Evolutionary conservation across 2,113 vertebrate genomes (phyloP).

Genomic region (Scatophagus argus): DNA sequence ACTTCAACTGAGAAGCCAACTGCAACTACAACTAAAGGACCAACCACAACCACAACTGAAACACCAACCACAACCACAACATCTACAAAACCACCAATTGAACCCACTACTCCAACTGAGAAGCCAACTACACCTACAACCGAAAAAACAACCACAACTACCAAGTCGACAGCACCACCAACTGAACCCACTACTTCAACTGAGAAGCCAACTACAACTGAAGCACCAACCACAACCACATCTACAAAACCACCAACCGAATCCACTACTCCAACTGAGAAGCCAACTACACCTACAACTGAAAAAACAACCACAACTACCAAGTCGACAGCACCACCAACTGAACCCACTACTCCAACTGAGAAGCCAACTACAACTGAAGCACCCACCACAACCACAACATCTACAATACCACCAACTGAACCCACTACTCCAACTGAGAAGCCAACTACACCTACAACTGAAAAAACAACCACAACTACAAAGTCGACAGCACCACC

Average conservation of each 20-base stretch:
- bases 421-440: neutral
- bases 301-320: neutral
- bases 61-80: neutral
- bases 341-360: neutral
- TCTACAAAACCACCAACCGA: neutral
- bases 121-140: neutral
- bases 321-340: neutral
- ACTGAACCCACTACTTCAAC: neutral
- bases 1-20: neutral
- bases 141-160: neutral
- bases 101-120: neutral
- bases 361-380: neutral
- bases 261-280: neutral
- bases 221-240: neutral
- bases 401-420: neutral
- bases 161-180: neutral
- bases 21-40: constrained; percentile 10
- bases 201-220: neutral
- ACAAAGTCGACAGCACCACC: neutral
- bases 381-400: neutral
- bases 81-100: neutral
- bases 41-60: neutral
- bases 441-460: neutral
- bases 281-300: constrained; percentile 4
- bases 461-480: neutral